Conservation (phyloP, 2,888 invertebrate species). For the Mellilla xanthometata region DNA sequence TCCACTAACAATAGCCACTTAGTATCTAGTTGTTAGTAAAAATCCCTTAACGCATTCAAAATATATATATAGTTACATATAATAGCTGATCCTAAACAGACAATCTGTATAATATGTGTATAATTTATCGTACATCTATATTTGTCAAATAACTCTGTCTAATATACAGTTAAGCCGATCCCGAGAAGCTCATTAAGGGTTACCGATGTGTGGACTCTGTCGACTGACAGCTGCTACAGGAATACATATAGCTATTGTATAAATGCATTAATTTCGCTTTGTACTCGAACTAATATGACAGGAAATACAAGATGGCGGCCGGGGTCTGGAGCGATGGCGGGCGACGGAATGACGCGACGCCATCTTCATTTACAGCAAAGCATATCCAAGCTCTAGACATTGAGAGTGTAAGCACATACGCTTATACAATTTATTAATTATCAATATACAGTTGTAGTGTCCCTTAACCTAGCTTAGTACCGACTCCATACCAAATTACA, state of each 20-base stretch:
- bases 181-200: constrained; percentile 74
- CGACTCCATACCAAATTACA: constrained; percentile 73
- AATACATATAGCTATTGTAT: constrained; percentile 34
- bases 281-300: constrained; percentile 19
- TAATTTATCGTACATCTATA: constrained; percentile 66
- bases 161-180: constrained; percentile 79
- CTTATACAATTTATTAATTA: constrained; percentile 46
- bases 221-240: constrained; percentile 51
- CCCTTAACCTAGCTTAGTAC: constrained; percentile 58
- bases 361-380: constrained; percentile 19
- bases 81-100: constrained; percentile 70
- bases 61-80: constrained; percentile 75
- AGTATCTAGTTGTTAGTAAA: constrained; percentile 77
- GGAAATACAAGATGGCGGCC: constrained; percentile 38
- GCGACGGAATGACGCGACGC: constrained; percentile 13
- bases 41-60: constrained; percentile 80
- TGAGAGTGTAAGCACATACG: constrained; percentile 48
- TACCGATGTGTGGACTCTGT: constrained; percentile 39
- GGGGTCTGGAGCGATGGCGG: constrained; percentile 12
- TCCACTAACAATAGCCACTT: constrained; percentile 68
- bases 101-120: constrained; percentile 69
- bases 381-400: constrained; percentile 22
- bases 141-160: constrained; percentile 70
- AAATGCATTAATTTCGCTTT: constrained; percentile 28
- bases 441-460: constrained; percentile 67